Evolutionary conservation across 2,888 invertebrate genomes (phyloP).

Genomic region (Mythimna loreyi): DNA sequence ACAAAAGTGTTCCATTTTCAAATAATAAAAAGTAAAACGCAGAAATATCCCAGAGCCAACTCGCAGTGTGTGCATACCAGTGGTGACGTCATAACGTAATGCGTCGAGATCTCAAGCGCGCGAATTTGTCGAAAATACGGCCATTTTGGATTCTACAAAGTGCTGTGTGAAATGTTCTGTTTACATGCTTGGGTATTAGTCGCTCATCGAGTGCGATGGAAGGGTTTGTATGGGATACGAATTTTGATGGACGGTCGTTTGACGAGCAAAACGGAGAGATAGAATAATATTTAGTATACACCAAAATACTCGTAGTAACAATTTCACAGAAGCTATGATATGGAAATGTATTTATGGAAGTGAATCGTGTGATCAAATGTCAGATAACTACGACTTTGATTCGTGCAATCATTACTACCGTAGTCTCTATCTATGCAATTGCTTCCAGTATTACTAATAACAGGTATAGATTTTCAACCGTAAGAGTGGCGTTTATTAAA

Average conservation of each 20-base stretch:
- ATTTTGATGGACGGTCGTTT: slow-evolving; percentile 29
- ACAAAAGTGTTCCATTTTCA: slow-evolving; percentile 23
- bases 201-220: slow-evolving; percentile 39
- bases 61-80: slow-evolving; percentile 41
- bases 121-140: slow-evolving; percentile 64
- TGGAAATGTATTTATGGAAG: too few species aligned
- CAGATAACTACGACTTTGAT: neutral
- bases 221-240: slow-evolving; percentile 18
- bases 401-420: neutral
- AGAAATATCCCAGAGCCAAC: slow-evolving; percentile 22
- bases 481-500: too few species aligned
- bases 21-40: slow-evolving; percentile 16
- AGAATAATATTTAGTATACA: too few species aligned
- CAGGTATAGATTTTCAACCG: too few species aligned
- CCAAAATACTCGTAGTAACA: too few species aligned
- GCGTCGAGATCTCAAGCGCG: slow-evolving; percentile 58
- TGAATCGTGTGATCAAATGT: neutral
- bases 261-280: neutral
- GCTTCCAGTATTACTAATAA: too few species aligned
- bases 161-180: slow-evolving; percentile 46
- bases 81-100: slow-evolving; percentile 62
- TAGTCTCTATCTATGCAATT: too few species aligned
- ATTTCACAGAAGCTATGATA: too few species aligned
- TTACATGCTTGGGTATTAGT: slow-evolving; percentile 48
- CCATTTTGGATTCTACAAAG: slow-evolving; percentile 64